phyloP scores from a whole-genome alignment of 2,888 invertebrate genomes.

The Didymodactylos carnosus region DNA sequence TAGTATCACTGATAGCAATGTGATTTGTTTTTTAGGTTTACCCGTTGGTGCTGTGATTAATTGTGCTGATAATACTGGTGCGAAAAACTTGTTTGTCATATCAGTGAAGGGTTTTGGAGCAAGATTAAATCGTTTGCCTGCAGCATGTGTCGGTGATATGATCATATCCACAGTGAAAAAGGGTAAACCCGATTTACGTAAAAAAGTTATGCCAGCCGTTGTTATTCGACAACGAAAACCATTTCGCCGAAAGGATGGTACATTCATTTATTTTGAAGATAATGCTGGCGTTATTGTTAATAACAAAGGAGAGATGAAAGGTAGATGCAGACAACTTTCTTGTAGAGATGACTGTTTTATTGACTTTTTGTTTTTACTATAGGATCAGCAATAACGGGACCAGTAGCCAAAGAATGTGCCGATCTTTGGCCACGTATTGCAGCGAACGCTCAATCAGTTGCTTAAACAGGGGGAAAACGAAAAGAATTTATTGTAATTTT shows the following conservation, averaged over 20 bases:
- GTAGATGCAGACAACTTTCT: too few relatives aligned
- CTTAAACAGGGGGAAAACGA: too few relatives aligned
- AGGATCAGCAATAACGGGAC: conserved; percentile 97
- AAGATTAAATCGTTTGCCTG: conserved; percentile 84
- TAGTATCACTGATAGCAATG: too few relatives aligned
- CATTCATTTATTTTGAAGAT: conserved; percentile 96
- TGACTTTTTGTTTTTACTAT: too few relatives aligned
- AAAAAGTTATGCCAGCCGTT: conserved; percentile 81
- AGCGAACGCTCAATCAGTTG: conserved; percentile 87
- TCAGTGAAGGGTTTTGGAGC: conserved; percentile 95
- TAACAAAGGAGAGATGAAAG: conserved; percentile 99
- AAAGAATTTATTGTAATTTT: too few relatives aligned
- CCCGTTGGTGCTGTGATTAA: conserved; percentile 99
- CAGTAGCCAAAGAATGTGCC: conserved; percentile 97
- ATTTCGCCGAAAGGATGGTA: conserved; percentile 92
- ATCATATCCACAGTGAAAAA: conserved; percentile 98
- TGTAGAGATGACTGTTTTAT: too few relatives aligned
- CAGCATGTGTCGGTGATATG: conserved; percentile 95
- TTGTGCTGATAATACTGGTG: conserved; percentile 98
- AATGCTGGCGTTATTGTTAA: conserved; percentile 99
- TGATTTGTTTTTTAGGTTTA: too few relatives aligned
- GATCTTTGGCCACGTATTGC: conserved; percentile 99
- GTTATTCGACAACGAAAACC: conserved; percentile 94
- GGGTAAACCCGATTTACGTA: conserved; percentile 95
- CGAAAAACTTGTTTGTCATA: conserved; percentile 94